phyloP scores from a whole-genome alignment of 2,888 invertebrate species.

The Caradrina kadenii region DNA sequence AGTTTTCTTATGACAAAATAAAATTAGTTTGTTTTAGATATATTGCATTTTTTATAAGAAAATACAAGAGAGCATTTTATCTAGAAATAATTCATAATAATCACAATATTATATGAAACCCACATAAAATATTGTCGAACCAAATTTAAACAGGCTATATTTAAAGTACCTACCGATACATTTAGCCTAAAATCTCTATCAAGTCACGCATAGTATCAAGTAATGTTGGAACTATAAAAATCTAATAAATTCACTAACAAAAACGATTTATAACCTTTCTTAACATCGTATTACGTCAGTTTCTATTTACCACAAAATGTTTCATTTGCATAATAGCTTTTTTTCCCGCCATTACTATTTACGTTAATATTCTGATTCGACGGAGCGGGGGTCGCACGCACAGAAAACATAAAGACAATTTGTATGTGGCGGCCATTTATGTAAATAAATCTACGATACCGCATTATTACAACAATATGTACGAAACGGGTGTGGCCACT shows the following conservation, averaged over 20 bases:
- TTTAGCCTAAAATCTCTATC: slow-evolving; percentile 57
- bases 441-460: slow-evolving; percentile 89
- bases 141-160: slow-evolving; percentile 26
- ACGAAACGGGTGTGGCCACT: slow-evolving; percentile 82
- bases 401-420: slow-evolving; percentile 89
- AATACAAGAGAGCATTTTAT: background rate
- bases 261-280: slow-evolving; percentile 87
- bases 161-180: slow-evolving; percentile 31
- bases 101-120: slow-evolving; percentile 19
- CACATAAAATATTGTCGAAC: slow-evolving; percentile 13
- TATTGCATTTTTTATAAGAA: too few relatives aligned
- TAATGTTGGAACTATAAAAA: slow-evolving; percentile 73
- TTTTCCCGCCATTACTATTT: slow-evolving; percentile 89
- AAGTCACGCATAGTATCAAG: slow-evolving; percentile 72
- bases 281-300: slow-evolving; percentile 86
- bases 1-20: slow-evolving; percentile 2
- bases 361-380: slow-evolving; percentile 90
- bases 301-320: slow-evolving; percentile 89
- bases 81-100: slow-evolving; percentile 14
- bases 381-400: slow-evolving; percentile 88
- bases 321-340: slow-evolving; percentile 91
- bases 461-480: slow-evolving; percentile 85
- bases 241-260: slow-evolving; percentile 80
- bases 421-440: slow-evolving; percentile 88
- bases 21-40: background rate